Conservation (phyloP, 2,113 vertebrate genomes). For the Vireo altiloquus region DNA sequence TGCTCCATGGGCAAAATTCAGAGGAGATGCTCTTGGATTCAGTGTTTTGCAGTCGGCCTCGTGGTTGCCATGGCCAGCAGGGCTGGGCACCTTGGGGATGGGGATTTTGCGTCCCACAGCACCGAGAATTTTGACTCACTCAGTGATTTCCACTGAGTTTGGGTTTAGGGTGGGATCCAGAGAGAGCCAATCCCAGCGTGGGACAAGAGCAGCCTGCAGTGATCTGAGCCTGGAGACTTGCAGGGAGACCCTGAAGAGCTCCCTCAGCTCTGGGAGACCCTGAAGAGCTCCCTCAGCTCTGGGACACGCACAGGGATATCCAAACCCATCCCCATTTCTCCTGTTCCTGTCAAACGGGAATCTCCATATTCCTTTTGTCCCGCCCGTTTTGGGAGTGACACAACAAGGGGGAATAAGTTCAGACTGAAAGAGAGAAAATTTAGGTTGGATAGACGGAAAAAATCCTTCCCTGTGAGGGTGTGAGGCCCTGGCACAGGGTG, state of each 20-base stretch:
- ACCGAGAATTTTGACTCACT: rapidly evolving
- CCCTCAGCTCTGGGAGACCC: neutral
- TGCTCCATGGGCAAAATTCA: neutral
- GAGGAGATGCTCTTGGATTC: neutral
- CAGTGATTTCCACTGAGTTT: neutral
- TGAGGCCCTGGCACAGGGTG: neutral
- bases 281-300: neutral
- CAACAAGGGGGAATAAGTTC: too few relatives aligned
- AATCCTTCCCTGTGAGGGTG: neutral
- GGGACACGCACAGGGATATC: rapidly evolving
- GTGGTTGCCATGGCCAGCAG: constrained; percentile 31
- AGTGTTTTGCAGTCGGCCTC: neutral
- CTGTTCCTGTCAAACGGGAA: neutral
- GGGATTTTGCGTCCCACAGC: neutral
- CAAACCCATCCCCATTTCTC: neutral
- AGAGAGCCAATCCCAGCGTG: rapidly evolving
- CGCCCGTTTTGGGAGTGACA: neutral
- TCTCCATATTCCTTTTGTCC: neutral
- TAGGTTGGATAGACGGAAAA: neutral
- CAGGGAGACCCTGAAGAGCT: neutral
- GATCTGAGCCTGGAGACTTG: neutral
- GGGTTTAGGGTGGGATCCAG: neutral
- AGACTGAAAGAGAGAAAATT: neutral
- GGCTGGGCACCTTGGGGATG: neutral
- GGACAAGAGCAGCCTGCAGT: neutral